Evolutionary conservation across 2,888 invertebrate genomes (phyloP), one percentile per base, ranked within the genome.

Genomic region (Diploptera punctata): DNA sequence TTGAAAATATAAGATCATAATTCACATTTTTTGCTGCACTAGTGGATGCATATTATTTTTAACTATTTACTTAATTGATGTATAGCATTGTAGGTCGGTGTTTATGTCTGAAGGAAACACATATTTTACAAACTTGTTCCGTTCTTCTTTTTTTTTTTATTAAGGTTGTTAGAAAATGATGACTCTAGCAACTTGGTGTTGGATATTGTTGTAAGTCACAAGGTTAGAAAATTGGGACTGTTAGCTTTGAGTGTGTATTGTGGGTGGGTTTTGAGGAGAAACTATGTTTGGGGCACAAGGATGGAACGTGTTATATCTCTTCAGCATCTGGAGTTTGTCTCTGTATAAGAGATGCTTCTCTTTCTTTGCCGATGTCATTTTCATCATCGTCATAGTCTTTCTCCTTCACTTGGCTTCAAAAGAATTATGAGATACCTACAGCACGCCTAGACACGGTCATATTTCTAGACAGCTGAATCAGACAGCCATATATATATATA

Each of bases 311-410:
- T 52, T 52, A 52, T 52, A 21, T 52, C 24, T 52, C 13, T 52
- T 10, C 52, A 24, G 52, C 52, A 24, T 52, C 52, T 52, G 52
- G 52, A 24, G 52, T 52, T 52, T 52, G 52, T 52, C 52, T 52
- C 9, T 24, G 19, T 18, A 47, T 4, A 2, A 7, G 2, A 21
- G 49, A 16, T 18, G 18, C 49, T 49, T 18, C 49, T 52, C 1
- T 24, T 5, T 9, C 24, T 5, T 5, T 33, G 33, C 33, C 10
- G 33, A 7, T 33, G 5, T 33, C 33, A 7, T 33, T 33, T 5
- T 33, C 33, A 7, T n/a, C n/a, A n/a, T n/a, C n/a, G n/a, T n/a
- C n/a, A n/a, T n/a, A n/a, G n/a, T n/a, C n/a, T n/a, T n/a, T n/a
- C n/a, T 33, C 33, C 33, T 33, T 10, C 33, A 33, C 33, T 33